Evolutionary conservation across 2,113 vertebrate genomes (phyloP).

Genomic region (Hypocryptadius cinnamomeus): DNA sequence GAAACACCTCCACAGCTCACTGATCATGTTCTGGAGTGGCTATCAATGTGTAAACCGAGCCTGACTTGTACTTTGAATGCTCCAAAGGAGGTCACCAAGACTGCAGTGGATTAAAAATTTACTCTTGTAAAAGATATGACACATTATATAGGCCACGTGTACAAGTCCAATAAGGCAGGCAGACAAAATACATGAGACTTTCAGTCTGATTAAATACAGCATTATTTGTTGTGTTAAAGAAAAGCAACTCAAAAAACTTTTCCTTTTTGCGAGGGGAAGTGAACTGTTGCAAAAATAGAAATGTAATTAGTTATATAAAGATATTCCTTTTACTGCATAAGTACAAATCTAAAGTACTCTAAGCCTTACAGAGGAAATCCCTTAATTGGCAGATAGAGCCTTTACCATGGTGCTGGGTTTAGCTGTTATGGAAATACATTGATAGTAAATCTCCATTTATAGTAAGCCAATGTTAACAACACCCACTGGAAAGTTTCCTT

Average conservation of each 20-base stretch:
- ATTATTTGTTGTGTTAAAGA: not conserved
- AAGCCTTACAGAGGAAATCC: not conserved
- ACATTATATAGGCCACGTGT: not conserved
- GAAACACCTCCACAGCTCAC: not conserved
- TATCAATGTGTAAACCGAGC: slow-evolving; percentile 47
- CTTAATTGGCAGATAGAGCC: not conserved
- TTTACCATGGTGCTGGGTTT: not conserved
- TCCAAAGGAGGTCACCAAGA: slow-evolving; percentile 34
- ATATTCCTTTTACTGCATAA: not conserved
- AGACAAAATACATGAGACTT: not conserved
- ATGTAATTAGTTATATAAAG: not conserved
- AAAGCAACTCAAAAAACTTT: not conserved
- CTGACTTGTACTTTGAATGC: slow-evolving; percentile 41
- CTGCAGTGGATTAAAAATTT: slow-evolving; percentile 28
- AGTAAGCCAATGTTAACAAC: not conserved
- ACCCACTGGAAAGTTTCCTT: not conserved
- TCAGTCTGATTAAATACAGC: not conserved
- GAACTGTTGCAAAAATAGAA: not conserved
- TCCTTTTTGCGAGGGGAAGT: not conserved
- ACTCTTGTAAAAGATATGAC: not conserved
- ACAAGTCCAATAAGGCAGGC: not conserved
- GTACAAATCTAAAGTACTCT: not conserved
- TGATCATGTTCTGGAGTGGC: not conserved
- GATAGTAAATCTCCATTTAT: not conserved
- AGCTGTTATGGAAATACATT: not conserved